phyloP scores from a whole-genome alignment of 2,888 invertebrate species.

The Diloba caeruleocephala region DNA sequence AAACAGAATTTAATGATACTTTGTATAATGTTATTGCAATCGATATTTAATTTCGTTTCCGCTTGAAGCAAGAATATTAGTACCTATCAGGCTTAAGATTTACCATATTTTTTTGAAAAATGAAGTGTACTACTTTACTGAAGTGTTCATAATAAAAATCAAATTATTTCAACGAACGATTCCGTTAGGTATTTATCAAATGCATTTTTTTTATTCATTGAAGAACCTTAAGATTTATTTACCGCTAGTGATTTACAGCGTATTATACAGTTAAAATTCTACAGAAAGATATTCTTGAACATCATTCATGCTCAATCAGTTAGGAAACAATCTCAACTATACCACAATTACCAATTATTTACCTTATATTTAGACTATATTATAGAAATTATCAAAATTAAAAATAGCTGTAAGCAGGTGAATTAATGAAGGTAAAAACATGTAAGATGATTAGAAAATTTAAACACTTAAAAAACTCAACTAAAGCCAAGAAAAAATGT shows the following conservation, averaged over 20 bases:
- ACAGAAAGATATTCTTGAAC: too few species aligned
- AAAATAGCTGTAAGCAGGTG: conserved; percentile 44
- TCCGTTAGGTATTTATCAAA: conserved; percentile 12
- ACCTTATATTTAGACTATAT: too few species aligned
- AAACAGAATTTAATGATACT: conserved; percentile 83
- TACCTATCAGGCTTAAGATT: conserved; percentile 14
- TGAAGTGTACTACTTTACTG: conserved; percentile 12
- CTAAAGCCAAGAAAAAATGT: conserved; percentile 26
- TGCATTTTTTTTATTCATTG: conserved; percentile 6
- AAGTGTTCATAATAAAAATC: conserved; percentile 16
- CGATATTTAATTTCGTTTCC: conserved; percentile 66
- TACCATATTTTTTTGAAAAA: conserved; percentile 25
- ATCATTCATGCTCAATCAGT: too few species aligned
- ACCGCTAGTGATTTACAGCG: too few species aligned
- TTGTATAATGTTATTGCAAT: conserved; percentile 73
- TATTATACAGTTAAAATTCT: too few species aligned
- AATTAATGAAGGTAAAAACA: conserved; percentile 27
- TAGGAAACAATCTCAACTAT: too few species aligned
- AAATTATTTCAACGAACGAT: conserved; percentile 10
- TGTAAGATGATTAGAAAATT: conserved; percentile 26
- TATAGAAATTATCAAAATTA: conserved; percentile 6
- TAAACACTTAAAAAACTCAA: conserved; percentile 17
- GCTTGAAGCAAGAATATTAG: conserved; percentile 25
- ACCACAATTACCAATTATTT: too few species aligned
- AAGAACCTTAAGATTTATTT: too few species aligned